Conservation (phyloP, 2,888 invertebrate genomes). For the Scaptomyza parva region DNA sequence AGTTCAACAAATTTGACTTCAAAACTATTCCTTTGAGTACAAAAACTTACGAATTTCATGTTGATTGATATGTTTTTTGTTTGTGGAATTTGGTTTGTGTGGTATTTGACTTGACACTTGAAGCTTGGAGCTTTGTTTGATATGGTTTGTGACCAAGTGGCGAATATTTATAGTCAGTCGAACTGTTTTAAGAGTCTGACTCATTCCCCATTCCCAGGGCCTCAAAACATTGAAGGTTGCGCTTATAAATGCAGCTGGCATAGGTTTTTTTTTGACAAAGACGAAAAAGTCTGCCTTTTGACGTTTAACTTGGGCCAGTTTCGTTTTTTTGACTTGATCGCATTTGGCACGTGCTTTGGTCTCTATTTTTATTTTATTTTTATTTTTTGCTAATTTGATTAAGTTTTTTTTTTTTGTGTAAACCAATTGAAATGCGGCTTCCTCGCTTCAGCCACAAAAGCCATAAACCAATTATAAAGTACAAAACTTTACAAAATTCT, state of each 20-base stretch:
- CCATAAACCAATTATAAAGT: conserved; percentile 75
- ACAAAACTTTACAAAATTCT: conserved; percentile 45
- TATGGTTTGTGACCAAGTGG: conserved; percentile 25
- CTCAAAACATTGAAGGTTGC: conserved; percentile 61
- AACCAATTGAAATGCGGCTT: conserved; percentile 71
- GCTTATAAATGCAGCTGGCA: conserved; percentile 71
- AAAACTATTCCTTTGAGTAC: background rate
- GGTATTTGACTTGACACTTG: conserved; percentile 53
- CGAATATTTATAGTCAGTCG: conserved; percentile 56
- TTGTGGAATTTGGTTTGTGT: no score
- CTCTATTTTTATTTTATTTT: conserved; percentile 19
- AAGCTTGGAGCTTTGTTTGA: conserved; percentile 69
- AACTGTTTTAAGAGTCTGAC: conserved; percentile 33
- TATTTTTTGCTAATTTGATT: conserved; percentile 65
- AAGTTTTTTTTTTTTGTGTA: conserved; percentile 47
- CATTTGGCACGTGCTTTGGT: conserved; percentile 68
- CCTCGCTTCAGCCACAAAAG: conserved; percentile 57
- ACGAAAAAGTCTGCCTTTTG: conserved; percentile 1
- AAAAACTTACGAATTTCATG: conserved; percentile 79
- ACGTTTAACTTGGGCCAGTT: conserved; percentile 40
- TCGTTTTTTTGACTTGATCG: conserved; percentile 28
- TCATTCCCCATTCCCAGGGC: conserved; percentile 49
- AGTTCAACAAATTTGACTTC: background rate
- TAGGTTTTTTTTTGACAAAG: conserved; percentile 40
- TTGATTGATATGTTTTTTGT: conserved; percentile 39